Evolutionary conservation across 2,888 invertebrate species (phyloP), one percentile per base, ranked within the genome.

Genomic region (Digitonthophagus gazella): DNA sequence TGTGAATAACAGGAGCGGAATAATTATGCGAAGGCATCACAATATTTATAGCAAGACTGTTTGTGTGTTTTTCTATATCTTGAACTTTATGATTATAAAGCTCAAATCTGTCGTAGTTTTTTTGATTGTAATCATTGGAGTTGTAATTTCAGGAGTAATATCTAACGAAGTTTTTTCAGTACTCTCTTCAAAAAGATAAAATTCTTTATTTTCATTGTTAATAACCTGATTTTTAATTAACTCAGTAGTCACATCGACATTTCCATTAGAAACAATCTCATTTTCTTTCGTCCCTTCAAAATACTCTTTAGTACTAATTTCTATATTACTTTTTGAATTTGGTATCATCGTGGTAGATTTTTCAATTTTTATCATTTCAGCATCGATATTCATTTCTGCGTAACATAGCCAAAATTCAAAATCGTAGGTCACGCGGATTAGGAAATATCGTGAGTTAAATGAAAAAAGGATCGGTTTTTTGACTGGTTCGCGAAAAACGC

Each of bases 31-130:
- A 14, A 8, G 67, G 69, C 16, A 66, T 44, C 5, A 70, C 55
- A 58, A 68, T 61, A 3, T 65, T 73, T n/a, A 68, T 67, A 15
- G 70, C 69, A 55, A 72, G 64, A 67, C 72, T 73, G 20, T 71
- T 72, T 3, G 75, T 75, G 5, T 64, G 70, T 0, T 44, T 58
- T 67, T 72, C 74, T 8, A 74, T 67, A 67, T 71, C 69, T 67
- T 71, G 44, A 15, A 74, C n/a, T n/a, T n/a, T n/a, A n/a, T n/a
- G n/a, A n/a, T 73, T 67, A 70, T 67, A 57, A 70, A 68, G 19
- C 67, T 57, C 18, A 70, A 61, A 54, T 71, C 18, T 11, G 18
- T 56, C 44, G 56, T 66, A 15, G 44, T 69, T 54, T 69, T 66
- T 20, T 66, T 57, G 15, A 55, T 58, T 2, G 20, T 44, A 64